These are phyloP conservation scores for Heliconius himera DNA, from an alignment of 1,140 invertebrate species.

Conservation along the genomic window DNA sequence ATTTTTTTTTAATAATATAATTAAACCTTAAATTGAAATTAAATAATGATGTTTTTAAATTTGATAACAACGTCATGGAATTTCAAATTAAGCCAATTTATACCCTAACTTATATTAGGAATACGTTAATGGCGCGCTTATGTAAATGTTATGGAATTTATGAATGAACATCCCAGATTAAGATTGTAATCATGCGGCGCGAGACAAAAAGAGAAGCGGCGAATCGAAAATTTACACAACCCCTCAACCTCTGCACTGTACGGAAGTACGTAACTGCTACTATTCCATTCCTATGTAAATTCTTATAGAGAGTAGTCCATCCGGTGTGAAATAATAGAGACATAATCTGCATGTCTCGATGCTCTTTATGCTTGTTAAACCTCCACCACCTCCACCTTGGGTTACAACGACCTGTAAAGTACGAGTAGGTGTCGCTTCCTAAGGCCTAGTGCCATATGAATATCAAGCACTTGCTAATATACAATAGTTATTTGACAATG, in stretches of 20 bases:
- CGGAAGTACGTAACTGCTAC: slow-evolving; percentile 65
- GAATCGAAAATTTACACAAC: slow-evolving; percentile 7
- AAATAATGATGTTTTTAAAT: neutral
- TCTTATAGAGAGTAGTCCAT: slow-evolving; percentile 47
- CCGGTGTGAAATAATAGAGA: slow-evolving; percentile 66
- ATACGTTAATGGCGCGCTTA: slow-evolving; percentile 56
- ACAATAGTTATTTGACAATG: slow-evolving; percentile 61
- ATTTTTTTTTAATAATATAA: too few species aligned
- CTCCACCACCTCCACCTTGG: slow-evolving; percentile 45
- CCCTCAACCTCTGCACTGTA: slow-evolving; percentile 34
- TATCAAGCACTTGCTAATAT: slow-evolving; percentile 60
- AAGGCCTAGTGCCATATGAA: slow-evolving; percentile 54
- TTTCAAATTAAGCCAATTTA: slow-evolving; percentile 16
- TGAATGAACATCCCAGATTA: slow-evolving; percentile 65
- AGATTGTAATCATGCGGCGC: slow-evolving; percentile 57
- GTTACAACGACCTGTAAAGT: slow-evolving; percentile 47
- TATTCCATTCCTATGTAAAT: slow-evolving; percentile 78
- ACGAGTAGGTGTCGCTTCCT: slow-evolving; percentile 53
- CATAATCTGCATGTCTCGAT: slow-evolving; percentile 71
- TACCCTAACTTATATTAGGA: slow-evolving; percentile 19
- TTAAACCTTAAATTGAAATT: too few species aligned
- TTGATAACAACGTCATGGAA: neutral
- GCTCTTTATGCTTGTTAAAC: slow-evolving; percentile 65
- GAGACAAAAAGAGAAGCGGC: slow-evolving; percentile 28
- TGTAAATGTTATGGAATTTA: slow-evolving; percentile 67